phyloP scores from a whole-genome alignment of 2,888 invertebrate species.

The Trisateles emortualis region DNA sequence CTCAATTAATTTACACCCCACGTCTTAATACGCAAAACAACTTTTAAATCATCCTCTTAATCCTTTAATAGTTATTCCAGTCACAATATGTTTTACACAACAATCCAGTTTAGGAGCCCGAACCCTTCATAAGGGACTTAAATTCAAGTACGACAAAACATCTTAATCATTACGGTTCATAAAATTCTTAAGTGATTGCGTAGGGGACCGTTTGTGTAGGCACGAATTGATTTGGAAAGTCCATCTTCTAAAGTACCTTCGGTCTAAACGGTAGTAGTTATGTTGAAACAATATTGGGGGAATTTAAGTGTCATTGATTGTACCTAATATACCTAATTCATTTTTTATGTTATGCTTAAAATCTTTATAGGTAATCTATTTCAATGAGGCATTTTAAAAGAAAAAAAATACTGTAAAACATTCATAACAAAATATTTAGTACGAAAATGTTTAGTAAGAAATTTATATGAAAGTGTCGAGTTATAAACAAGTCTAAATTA shows the following conservation, averaged over 20 bases:
- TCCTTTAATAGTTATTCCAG: conserved; percentile 81
- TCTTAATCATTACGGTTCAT: conserved; percentile 86
- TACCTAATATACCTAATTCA: conserved; percentile 26
- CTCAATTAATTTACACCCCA: conserved; percentile 41
- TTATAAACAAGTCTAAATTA: too few species aligned
- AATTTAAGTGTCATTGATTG: conserved; percentile 34
- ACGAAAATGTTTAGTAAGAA: too few species aligned
- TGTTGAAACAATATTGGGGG: conserved; percentile 53
- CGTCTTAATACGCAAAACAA: conserved; percentile 36
- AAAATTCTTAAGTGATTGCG: conserved; percentile 86
- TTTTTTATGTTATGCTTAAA: background rate
- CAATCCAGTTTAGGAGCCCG: conserved; percentile 53
- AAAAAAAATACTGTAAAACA: too few species aligned
- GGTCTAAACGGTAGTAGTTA: conserved; percentile 52
- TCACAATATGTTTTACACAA: conserved; percentile 80
- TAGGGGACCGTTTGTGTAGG: conserved; percentile 78
- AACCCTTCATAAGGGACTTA: conserved; percentile 61
- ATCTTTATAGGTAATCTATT: too few species aligned
- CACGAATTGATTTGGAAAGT: conserved; percentile 80
- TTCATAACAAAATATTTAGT: too few species aligned
- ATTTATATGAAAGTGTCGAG: too few species aligned
- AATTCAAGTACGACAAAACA: conserved; percentile 78
- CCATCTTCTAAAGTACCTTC: conserved; percentile 76
- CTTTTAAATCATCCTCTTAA: conserved; percentile 57
- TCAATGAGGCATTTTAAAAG: too few species aligned